Evolutionary conservation across 2,888 invertebrate genomes (phyloP).

Genomic region (Mythimna albipuncta): DNA sequence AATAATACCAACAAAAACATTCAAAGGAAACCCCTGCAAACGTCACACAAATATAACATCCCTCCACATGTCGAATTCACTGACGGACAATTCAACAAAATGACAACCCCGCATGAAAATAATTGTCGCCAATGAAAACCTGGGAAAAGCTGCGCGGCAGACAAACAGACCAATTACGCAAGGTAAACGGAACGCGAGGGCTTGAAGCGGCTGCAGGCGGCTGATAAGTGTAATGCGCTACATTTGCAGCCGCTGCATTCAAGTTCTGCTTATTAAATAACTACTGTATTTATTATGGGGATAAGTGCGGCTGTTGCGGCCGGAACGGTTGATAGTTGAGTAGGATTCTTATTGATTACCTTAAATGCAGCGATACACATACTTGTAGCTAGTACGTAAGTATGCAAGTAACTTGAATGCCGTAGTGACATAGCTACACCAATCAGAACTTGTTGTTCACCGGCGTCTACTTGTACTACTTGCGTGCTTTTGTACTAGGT

Average conservation of each 20-base stretch:
- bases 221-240: conserved; percentile 52
- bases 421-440: too few species aligned
- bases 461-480: too few species aligned
- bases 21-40: not conserved
- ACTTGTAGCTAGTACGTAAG: too few species aligned
- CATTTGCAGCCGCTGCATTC: conserved; percentile 39
- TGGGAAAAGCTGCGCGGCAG: conserved; percentile 8
- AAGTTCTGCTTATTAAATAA: conserved; percentile 17
- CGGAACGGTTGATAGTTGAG: conserved; percentile 2
- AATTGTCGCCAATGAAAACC: conserved; percentile 31
- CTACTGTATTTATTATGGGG: conserved; percentile 46
- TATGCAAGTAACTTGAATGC: too few species aligned
- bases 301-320: conserved; percentile 9
- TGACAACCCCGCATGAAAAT: conserved; percentile 26
- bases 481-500: too few species aligned
- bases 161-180: conserved; percentile 57
- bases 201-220: conserved; percentile 48
- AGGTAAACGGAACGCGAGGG: conserved; percentile 41
- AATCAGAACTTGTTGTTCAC: too few species aligned
- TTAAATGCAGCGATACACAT: too few species aligned
- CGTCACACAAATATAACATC: not conserved
- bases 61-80: not conserved
- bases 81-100: conserved; percentile 1
- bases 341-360: not conserved
- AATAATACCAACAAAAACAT: not conserved